Base-by-base conservation (phyloP, 37 sponge, comb jelly and placozoan species). In the Petrosia ficiformis region DNA sequence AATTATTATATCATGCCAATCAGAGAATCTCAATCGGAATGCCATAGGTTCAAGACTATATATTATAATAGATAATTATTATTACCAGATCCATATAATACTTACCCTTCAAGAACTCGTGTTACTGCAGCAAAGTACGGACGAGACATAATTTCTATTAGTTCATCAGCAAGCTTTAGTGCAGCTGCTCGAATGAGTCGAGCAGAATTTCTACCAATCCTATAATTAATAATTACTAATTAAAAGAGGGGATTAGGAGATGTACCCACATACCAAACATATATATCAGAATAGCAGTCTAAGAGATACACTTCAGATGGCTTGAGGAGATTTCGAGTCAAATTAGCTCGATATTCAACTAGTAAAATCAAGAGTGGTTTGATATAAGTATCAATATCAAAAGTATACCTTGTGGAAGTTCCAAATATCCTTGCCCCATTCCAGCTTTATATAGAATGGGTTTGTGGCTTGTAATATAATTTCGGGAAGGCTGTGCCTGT, bases 401-500 rank as follows among this genome's bases (percentile, higher is more conserved):
- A 22, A 41, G 37, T 75, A 30, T 70, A 79, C 85, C 81, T 72
- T 96, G 97, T 19, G 97, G 97, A 26, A 96, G 80, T 75, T 96
- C 97, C 73, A 96, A 76, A 63, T 93, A 96, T 28, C 97, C 97
- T 39, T 84, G 80, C 19, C 97, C 97, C 54, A 96, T 74, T 29
- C 77, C 85, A 0, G 87, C 95, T 43, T 78, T 77, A 67, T 91
- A 90, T 30, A 94, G 59, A 6, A 77, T 54, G 0, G 87, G 84
- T 24, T 5, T 24, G 14, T n/a, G n/a, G n/a, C n/a, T n/a, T n/a
- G n/a, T n/a, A n/a, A n/a, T n/a, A n/a, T 8, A 8, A 19, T 48
- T 48, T 48, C 14, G 8, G 8, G 54, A 48, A 48, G 14, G 14
- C 54, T 48, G 14, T 19, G 54, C 54, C 14, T 19, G 14, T 48